Conservation (phyloP, 2,113 vertebrate genomes). For the Pomatostomus ruficeps region DNA sequence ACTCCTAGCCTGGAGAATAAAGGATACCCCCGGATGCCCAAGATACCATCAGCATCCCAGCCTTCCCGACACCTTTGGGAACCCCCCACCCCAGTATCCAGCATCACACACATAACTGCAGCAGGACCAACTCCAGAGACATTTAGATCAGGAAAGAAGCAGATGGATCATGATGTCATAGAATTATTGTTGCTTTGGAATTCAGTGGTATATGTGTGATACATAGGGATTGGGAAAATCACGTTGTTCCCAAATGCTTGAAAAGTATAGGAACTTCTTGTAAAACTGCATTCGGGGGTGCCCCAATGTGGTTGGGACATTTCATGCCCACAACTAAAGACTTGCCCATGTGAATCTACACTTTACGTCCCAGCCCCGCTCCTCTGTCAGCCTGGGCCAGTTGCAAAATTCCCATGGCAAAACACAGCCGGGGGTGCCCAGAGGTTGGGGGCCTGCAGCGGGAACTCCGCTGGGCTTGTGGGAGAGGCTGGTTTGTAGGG, state of each 20-base stretch:
- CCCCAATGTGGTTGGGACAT: rapidly evolving
- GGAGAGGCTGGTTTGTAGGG: not conserved
- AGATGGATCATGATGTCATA: not conserved
- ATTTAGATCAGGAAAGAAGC: not conserved
- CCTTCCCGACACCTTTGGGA: rapidly evolving
- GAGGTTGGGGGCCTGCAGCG: rapidly evolving
- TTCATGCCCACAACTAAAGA: rapidly evolving
- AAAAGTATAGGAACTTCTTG: rapidly evolving
- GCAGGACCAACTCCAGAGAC: not conserved
- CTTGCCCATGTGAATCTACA: not conserved
- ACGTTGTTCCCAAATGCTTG: not conserved
- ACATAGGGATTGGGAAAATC: too few species aligned
- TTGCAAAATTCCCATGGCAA: not conserved
- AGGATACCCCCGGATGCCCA: not conserved
- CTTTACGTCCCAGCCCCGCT: not conserved
- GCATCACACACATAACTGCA: not conserved
- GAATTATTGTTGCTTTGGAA: not conserved
- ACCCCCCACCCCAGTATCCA: not conserved
- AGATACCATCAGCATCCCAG: not conserved
- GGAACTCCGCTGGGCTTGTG: rapidly evolving
- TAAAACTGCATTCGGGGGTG: rapidly evolving
- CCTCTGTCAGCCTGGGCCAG: not conserved
- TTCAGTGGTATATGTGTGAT: rapidly evolving
- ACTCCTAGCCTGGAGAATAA: not conserved
- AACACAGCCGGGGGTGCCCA: not conserved